Conservation (phyloP, 2,797 vertebrate genomes). For the Aythya fuligula region DNA sequence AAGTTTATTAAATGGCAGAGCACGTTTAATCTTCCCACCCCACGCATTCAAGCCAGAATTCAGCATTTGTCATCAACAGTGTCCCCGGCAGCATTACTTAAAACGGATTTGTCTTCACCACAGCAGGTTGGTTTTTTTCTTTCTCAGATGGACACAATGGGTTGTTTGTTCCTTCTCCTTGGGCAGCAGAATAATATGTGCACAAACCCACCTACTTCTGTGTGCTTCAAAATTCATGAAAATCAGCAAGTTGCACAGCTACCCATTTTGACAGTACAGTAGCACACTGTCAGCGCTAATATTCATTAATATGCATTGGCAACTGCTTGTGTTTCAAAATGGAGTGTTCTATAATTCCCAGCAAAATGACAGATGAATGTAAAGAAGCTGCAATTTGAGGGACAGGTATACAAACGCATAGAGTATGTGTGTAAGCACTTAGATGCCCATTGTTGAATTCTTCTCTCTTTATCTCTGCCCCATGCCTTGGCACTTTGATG, state of each 20-base stretch:
- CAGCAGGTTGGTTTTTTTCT: not conserved
- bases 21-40: constrained; percentile 3
- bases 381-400: not conserved
- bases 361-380: not conserved
- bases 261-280: not conserved
- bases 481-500: not conserved
- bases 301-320: not conserved
- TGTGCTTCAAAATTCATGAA: not conserved
- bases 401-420: not conserved
- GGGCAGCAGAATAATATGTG: not conserved
- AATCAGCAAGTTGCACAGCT: not conserved
- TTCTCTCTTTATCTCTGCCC: not conserved
- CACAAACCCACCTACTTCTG: not conserved
- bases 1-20: constrained; percentile 49
- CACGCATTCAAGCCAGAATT: not conserved
- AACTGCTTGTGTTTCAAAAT: not conserved
- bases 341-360: not conserved
- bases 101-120: not conserved
- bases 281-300: not conserved
- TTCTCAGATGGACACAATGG: constrained; percentile 1
- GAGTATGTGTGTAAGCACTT: not conserved
- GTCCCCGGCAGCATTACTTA: not conserved
- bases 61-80: constrained; percentile 19
- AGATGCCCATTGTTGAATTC: not conserved
- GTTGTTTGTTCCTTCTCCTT: constrained; percentile 35